phyloP scores from a whole-genome alignment of 2,113 vertebrate genomes.

The Clinocottus analis region DNA sequence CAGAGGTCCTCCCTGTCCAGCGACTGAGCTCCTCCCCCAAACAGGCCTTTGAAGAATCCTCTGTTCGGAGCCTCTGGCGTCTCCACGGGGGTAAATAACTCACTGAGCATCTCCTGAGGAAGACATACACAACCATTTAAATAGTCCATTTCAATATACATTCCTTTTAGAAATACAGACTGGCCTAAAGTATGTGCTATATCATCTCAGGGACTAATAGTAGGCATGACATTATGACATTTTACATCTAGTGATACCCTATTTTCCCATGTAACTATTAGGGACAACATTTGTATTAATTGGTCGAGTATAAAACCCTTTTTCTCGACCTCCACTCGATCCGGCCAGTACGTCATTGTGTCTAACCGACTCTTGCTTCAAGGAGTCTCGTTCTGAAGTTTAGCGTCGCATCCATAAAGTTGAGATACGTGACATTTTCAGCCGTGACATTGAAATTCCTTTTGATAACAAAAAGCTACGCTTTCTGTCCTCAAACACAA shows the following conservation, averaged over 20 bases:
- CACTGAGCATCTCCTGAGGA: constrained; percentile 95
- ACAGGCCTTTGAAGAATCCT: constrained; percentile 98
- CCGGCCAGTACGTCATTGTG: background rate
- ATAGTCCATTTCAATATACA: constrained; percentile 10
- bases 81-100: constrained; percentile 97
- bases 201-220: background rate
- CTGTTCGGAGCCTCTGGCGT: constrained; percentile 98
- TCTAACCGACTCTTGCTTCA: background rate
- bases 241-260: background rate
- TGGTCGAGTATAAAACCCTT: background rate
- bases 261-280: background rate
- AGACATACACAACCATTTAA: constrained; percentile 37
- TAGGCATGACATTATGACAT: background rate
- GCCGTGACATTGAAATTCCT: background rate
- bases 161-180: background rate
- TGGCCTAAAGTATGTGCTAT: background rate
- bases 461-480: background rate
- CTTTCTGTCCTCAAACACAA: background rate
- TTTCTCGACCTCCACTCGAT: background rate
- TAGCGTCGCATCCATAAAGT: background rate
- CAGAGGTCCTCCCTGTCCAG: constrained; percentile 97
- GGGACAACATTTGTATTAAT: background rate
- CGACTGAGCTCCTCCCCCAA: constrained; percentile 96
- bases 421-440: background rate
- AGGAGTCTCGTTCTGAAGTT: background rate